Evolutionary conservation across 2,113 vertebrate species (phyloP), one percentile per base, ranked within the genome.

Genomic region (Ceuthmochares aereus): DNA sequence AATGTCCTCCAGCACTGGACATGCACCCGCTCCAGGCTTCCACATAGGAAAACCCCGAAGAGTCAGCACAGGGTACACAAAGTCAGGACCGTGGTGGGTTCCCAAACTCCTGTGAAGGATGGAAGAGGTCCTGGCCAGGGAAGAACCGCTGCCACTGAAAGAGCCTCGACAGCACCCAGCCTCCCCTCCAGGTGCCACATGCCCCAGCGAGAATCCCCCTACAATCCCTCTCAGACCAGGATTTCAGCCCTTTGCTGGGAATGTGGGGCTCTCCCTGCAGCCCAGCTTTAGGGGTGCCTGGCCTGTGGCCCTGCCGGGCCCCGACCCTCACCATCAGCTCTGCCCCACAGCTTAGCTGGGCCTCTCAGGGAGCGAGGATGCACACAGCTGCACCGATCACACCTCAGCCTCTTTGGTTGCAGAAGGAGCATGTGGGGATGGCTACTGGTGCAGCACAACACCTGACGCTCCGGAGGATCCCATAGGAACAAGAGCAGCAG

Each of bases 351-450:
- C 63, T 32, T 7, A 1, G 82, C 70, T 11, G 70, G 32, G 29
- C 32, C 32, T 9, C 74, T 4, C 1, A 2, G 32, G 43, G 49
- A 3, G 8, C 5, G 0, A 20, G 74, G 55, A 25, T 25, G 15
- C 49, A 1, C 42, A 1, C 23, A 69, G 94, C 75, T 66, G 68
- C 64, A 7, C 67, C 2, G 43, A n/a, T 29, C 13, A 43, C 95
- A 68, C 9, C 90, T 87, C 63, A 5, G 94, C 84, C 92, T 93
- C 95, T 95, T 93, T 94, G 91, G 91, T 88, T 62, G 93, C 4
- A 25, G 62, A 64, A 42, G 66, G 86, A 87, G 36, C 52, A 22
- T 5, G 5, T 0, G 1, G 78, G 72, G 73, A 30, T 1, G 0
- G 29, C 26, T 27, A 7, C 0, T 9, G 76, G 73, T 2, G 18